phyloP scores from a whole-genome alignment of 2,113 vertebrate species.

The Scytalopus superciliaris region DNA sequence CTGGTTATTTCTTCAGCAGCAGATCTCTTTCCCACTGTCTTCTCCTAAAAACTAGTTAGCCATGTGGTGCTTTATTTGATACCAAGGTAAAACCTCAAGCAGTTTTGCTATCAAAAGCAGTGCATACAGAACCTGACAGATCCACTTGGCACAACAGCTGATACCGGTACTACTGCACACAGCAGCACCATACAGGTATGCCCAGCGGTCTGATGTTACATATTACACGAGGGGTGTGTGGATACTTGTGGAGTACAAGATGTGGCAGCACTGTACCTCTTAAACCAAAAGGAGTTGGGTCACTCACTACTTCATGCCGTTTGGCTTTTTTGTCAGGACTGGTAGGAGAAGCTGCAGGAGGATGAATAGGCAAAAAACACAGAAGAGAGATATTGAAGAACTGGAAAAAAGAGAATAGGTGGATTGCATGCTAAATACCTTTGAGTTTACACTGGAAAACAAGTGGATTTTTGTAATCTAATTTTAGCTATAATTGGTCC shows the following conservation, averaged over 20 bases:
- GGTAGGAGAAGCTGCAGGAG: constrained; percentile 85
- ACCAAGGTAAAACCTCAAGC: background rate
- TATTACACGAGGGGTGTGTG: background rate
- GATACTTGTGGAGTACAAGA: constrained; percentile 3
- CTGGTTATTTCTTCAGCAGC: background rate
- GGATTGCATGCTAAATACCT: constrained; percentile 54
- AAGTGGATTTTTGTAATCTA: background rate
- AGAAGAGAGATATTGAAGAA: constrained; percentile 58
- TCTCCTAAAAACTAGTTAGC: background rate
- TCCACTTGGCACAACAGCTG: background rate
- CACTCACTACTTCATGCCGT: constrained; percentile 93
- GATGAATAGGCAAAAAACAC: constrained; percentile 67
- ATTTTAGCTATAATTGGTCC: background rate
- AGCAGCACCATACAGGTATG: background rate
- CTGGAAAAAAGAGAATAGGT: constrained; percentile 26
- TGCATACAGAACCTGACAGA: background rate
- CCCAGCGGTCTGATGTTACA: background rate
- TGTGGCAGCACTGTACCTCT: constrained; percentile 83
- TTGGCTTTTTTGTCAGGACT: constrained; percentile 96
- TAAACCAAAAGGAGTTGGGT: constrained; percentile 93
- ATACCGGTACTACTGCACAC: background rate
- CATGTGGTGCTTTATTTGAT: background rate
- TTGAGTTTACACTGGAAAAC: constrained; percentile 56
- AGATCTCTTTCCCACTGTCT: background rate
- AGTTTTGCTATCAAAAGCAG: background rate